Percentiles rank a stretch among this genome's conserved stretches.
Evolutionary conservation across 2,113 vertebrate genomes (phyloP).

Genomic region (Corythoichthys haematopterus): DNA sequence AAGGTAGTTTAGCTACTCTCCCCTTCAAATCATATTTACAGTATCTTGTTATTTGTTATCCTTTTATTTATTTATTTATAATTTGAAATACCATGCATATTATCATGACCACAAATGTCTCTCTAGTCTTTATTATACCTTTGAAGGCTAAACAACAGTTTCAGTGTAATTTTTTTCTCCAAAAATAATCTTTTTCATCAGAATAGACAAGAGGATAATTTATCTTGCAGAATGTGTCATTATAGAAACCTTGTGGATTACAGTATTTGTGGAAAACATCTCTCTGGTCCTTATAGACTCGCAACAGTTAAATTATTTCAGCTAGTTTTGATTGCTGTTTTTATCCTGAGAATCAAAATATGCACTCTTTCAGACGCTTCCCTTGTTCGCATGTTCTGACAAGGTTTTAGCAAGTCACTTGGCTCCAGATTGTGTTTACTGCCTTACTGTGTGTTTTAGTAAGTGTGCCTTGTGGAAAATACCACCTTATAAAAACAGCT

Average conservation of each 20-base stretch:
- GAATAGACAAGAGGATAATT: too few relatives aligned
- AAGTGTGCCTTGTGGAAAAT: conserved; percentile 9
- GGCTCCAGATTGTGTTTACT: conserved; percentile 43
- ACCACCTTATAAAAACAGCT: conserved; percentile 14
- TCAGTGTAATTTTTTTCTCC: too few relatives aligned
- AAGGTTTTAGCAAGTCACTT: conserved; percentile 47
- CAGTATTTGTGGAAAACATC: neutral
- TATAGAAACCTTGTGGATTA: neutral
- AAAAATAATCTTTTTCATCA: too few relatives aligned
- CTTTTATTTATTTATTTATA: too few relatives aligned
- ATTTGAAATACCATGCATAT: conserved; percentile 1
- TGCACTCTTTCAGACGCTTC: conserved; percentile 49
- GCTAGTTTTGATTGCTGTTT: conserved; percentile 45
- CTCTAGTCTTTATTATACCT: neutral
- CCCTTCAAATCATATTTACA: neutral
- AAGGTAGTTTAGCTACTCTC: neutral
- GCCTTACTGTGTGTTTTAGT: conserved; percentile 28
- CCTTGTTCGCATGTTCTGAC: conserved; percentile 58
- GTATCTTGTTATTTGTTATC: too few relatives aligned
- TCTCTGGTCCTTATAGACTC: conserved; percentile 17
- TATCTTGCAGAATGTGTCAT: neutral
- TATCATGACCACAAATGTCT: neutral
- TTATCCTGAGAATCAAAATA: conserved; percentile 70
- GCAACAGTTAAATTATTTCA: conserved; percentile 53
- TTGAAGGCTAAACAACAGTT: neutral